Conservation (phyloP, 2,888 invertebrate genomes). For the Epirrhoe alternata region DNA sequence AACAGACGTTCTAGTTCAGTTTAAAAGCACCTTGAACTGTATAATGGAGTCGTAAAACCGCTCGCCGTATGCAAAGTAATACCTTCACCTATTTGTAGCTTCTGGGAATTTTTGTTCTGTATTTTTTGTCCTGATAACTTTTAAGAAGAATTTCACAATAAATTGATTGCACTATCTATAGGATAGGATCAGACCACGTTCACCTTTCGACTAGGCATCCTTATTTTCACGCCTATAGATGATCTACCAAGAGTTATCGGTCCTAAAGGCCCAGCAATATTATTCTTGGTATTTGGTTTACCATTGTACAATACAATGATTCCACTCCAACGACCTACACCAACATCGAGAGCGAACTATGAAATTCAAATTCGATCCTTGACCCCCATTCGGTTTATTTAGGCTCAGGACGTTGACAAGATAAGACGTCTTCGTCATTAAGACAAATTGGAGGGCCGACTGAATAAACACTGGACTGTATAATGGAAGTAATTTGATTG, state of each 20-base stretch:
- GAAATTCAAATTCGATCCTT: slow-evolving; percentile 33
- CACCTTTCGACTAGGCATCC: no score
- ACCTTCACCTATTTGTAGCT: slow-evolving; percentile 41
- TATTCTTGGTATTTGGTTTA: slow-evolving; percentile 3
- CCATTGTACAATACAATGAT: slow-evolving; percentile 13
- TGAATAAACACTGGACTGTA: slow-evolving; percentile 31
- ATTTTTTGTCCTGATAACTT: no score
- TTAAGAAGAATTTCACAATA: no score
- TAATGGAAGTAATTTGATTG: slow-evolving; percentile 22
- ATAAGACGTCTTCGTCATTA: slow-evolving; percentile 32
- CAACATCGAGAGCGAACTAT: slow-evolving; percentile 25
- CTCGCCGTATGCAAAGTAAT: slow-evolving; percentile 25
- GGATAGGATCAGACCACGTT: no score
- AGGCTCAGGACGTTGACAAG: slow-evolving; percentile 30
- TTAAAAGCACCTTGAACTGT: slow-evolving; percentile 36
- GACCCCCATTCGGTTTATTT: slow-evolving; percentile 24
- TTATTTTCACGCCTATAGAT: no score
- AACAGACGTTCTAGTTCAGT: slow-evolving; percentile 27
- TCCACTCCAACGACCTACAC: slow-evolving; percentile 27
- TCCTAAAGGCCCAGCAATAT: not conserved
- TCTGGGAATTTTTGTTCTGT: no score
- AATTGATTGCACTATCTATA: no score
- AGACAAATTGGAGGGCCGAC: slow-evolving; percentile 26
- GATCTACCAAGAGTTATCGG: no score
- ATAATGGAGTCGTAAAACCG: slow-evolving; percentile 31